Evolutionary conservation across 2,888 invertebrate genomes (phyloP), one percentile per base, ranked within the genome.

Genomic region (Suillia variegata): DNA sequence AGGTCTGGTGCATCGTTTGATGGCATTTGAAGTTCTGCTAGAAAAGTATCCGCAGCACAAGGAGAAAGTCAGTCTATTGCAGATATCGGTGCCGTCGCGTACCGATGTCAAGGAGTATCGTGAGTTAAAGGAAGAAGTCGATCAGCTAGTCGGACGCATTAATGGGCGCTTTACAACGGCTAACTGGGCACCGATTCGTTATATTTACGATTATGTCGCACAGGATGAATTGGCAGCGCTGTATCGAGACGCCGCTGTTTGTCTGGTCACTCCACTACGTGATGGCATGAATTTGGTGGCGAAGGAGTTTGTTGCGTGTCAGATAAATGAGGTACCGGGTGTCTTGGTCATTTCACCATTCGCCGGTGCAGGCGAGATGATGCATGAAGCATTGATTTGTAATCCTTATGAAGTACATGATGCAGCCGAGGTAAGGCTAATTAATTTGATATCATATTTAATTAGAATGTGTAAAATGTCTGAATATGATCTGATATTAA

Each of bases 231-330:
- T 94, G 48, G 94, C 94, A 0, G 92, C 93, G 0, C 90, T 93
- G 76, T 94, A 94, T 79, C 85, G 94, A 18, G 94, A 94, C 71
- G 88, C 94, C 0, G 90, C 93, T 0, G 93, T 95, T 0, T 93
- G 93, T 31, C 82, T 95, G 42, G 94, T 95, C 1, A 94, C 94
- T 0, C 95, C 95, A 0, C 80, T 95, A 2, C 84, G 95, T 55
- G 94, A 94, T 73, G 94, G 93, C 54, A 95, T 95, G 94, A 95
- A 95, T 82, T 85, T 95, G 56, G 94, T 95, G 0, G 94, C 94
- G 6, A 95, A 95, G 78, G 95, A 95, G 80, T 95, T 93, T 76
- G 94, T 94, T 1, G 95, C 95, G 1, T 94, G 94, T 74, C 94
- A 95, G 82, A 93, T 94, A 33, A 93, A 93, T 72, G 87, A 87